Evolutionary conservation across 2,113 vertebrate species (phyloP).

Genomic region (Dipodomys spectabilis): DNA sequence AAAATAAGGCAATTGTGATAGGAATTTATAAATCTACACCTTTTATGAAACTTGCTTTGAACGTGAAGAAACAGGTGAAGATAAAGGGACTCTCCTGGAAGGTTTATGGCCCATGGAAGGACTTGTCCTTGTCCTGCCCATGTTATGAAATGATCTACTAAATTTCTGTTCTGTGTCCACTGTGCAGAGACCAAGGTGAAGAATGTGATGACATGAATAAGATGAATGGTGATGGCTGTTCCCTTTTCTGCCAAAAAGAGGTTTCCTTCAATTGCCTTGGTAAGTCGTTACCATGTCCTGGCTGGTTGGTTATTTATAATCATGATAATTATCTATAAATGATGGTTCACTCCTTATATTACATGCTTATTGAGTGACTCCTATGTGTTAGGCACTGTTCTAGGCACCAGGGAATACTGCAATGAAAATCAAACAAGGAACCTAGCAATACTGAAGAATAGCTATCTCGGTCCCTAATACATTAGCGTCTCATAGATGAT

Average conservation of each 20-base stretch:
- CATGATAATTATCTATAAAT: background rate
- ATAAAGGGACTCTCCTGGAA: background rate
- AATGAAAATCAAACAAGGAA: background rate
- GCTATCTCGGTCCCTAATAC: no score
- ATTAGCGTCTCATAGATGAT: background rate
- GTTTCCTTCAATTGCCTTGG: constrained; percentile 96
- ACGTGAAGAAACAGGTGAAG: background rate
- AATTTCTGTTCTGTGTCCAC: constrained; percentile 69
- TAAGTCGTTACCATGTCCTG: constrained; percentile 84
- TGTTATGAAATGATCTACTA: background rate
- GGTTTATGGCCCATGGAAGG: background rate
- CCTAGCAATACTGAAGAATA: background rate
- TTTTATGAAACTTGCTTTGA: background rate
- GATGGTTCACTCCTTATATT: background rate
- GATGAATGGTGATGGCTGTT: constrained; percentile 96
- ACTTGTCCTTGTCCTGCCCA: background rate
- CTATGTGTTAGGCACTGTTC: background rate
- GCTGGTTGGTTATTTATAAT: background rate
- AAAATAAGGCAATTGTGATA: background rate
- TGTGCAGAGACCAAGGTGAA: constrained; percentile 92
- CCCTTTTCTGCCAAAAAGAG: constrained; percentile 95
- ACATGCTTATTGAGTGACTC: background rate
- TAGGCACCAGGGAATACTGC: background rate
- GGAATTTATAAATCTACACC: background rate
- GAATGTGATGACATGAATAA: constrained; percentile 98